Evolutionary conservation across 2,797 vertebrate species (phyloP).

Genomic region (Odontamblyopus lacepedii): DNA sequence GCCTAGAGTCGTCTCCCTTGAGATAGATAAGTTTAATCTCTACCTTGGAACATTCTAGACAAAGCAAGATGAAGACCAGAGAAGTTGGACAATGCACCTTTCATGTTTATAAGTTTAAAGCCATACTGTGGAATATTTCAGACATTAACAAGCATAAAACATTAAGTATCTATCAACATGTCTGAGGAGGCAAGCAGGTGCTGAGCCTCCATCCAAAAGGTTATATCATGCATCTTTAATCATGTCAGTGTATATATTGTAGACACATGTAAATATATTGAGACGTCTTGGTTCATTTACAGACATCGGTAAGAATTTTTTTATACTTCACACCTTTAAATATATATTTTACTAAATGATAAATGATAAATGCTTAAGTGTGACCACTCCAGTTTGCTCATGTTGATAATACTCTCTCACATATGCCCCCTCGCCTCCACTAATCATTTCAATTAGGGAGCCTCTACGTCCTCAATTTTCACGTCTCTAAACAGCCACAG

Average conservation of each 20-base stretch:
- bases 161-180: no score
- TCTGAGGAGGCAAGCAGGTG: no score
- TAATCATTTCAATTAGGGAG: slow-evolving; percentile 73
- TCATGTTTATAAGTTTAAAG: background rate
- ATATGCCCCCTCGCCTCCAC: slow-evolving; percentile 61
- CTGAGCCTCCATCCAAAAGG: no score
- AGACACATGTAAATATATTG: background rate
- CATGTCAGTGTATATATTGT: background rate
- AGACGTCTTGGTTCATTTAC: no score
- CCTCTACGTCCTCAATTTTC: slow-evolving; percentile 53
- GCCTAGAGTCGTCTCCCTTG: no score
- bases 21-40: no score
- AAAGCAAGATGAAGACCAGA: no score
- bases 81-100: no score
- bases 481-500: slow-evolving; percentile 29
- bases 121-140: background rate
- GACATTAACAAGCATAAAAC: no score
- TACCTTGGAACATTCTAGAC: no score
- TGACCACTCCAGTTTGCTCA: background rate
- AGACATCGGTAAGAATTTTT: no score
- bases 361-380: background rate
- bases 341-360: background rate
- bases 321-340: background rate
- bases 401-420: slow-evolving; percentile 12
- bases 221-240: no score